Conservation (phyloP, 2,113 vertebrate genomes). For the Lampris megalopsis region DNA sequence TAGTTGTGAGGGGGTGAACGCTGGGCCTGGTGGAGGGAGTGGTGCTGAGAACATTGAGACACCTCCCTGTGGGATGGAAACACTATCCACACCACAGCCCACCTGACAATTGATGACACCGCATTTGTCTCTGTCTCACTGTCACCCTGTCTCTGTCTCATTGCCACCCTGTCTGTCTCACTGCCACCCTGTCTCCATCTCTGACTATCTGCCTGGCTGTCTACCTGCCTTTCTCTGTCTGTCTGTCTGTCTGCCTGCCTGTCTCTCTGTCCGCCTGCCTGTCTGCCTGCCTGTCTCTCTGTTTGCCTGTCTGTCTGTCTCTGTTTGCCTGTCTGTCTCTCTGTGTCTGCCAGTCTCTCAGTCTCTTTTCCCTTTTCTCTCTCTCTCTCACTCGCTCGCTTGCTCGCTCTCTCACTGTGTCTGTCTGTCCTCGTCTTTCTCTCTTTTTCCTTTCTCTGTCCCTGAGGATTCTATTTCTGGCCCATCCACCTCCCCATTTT, state of each 20-base stretch:
- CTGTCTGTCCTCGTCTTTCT: constrained; percentile 26
- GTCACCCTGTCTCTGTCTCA: constrained; percentile 22
- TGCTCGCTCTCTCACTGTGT: constrained; percentile 33
- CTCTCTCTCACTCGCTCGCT: constrained; percentile 7
- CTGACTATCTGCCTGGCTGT: constrained; percentile 23
- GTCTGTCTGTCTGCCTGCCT: background rate
- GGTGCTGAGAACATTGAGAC: constrained; percentile 39
- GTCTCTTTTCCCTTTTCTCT: background rate
- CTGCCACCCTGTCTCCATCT: background rate
- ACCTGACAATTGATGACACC: constrained; percentile 44
- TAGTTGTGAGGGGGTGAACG: constrained; percentile 55
- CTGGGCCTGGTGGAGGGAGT: constrained; percentile 44
- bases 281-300: too few relatives aligned
- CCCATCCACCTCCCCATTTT: constrained; percentile 34
- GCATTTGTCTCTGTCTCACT: constrained; percentile 19
- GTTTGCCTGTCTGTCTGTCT: too few relatives aligned
- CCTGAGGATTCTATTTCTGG: constrained; percentile 23
- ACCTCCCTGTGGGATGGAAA: constrained; percentile 58
- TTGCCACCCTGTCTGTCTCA: background rate
- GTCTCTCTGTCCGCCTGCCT: too few relatives aligned
- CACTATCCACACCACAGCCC: constrained; percentile 38
- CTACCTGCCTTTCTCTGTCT: constrained; percentile 22
- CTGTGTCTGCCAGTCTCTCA: too few relatives aligned
- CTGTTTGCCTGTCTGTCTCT: too few relatives aligned
- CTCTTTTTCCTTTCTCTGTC: background rate